Base-by-base conservation (phyloP, 35 echinoderm and acorn worm genomes). In the Holothuria glaberrima region DNA sequence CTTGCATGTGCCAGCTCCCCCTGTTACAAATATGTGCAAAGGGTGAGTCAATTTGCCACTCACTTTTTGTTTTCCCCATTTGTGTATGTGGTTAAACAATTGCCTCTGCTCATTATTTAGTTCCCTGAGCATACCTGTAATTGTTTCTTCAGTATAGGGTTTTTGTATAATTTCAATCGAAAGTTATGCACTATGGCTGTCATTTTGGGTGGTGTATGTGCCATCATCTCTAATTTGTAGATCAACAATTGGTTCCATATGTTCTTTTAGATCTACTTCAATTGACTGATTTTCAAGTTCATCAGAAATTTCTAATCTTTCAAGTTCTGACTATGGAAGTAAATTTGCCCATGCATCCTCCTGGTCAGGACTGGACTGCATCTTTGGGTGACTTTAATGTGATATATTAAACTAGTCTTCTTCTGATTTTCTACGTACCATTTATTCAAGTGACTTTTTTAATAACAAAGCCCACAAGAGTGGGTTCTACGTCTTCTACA, bases 31-130 rank as follows among this genome's bases (percentile, higher is more conserved):
- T 38, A 88, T 45, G 48, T 88, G 30, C 6, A 32, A 32, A 3
- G 86, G 86, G 1, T 33, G 9, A 5, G 58, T 50, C 33, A 2
- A 6, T 17, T 64, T 22, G 58, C 31, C 61, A 2, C 6, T 1
- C 9, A 45, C 83, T 30, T 30, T 22, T 12, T 12, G 32, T 34
- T 69, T 69, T 20, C 66, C 34, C 66, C 66, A 69, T 22, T 69
- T 69, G 17, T 69, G 66, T 20, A 90, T 45, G 26, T 90, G 26
- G 57, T 90, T 62, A 90, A 81, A 90, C 58, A 90, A 30, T 89
- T 75, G 68, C 14, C 87, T 69, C 31, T 89, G 87, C 29, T 76
- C 9, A 72, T 35, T 48, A 59, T 89, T 89, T 0, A 89, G 87
- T 56, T 45, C 31, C 27, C 67, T 69, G 16, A 89, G 36, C 71